Evolutionary conservation across 35 echinoderm and acorn worm genomes (phyloP).

Genomic region (Chiridota heheva): DNA sequence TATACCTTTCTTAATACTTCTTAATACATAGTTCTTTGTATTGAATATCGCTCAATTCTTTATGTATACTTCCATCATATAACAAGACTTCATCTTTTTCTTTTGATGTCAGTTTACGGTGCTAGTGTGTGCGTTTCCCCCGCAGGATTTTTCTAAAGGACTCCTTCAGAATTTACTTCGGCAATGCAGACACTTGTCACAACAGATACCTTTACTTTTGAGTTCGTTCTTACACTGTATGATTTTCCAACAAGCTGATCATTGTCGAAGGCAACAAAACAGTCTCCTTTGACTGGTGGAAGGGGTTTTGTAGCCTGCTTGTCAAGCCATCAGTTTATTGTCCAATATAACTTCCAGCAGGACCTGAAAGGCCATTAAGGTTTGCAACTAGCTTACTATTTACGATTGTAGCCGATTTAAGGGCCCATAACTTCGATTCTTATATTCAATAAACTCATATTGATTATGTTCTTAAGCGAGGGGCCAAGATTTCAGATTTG

Average conservation of each 20-base stretch:
- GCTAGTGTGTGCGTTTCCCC: background rate
- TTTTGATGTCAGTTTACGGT: background rate
- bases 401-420: too few species aligned
- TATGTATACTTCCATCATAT: background rate
- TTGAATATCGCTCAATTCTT: background rate
- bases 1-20: too few species aligned
- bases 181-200: background rate
- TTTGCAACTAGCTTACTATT: slow-evolving; percentile 3
- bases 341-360: background rate
- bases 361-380: background rate
- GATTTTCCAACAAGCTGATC: slow-evolving; percentile 28
- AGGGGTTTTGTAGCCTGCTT: background rate
- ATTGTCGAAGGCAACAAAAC: slow-evolving; percentile 19
- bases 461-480: too few species aligned
- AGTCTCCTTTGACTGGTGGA: background rate
- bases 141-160: too few species aligned
- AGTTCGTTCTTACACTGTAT: slow-evolving; percentile 6
- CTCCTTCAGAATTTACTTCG: background rate
- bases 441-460: too few species aligned
- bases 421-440: too few species aligned
- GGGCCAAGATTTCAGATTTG: too few species aligned
- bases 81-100: background rate
- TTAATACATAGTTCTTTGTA: background rate
- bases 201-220: background rate
- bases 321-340: background rate